phyloP scores from a whole-genome alignment of 2,888 invertebrate genomes.

The Epinotia demarniana region DNA sequence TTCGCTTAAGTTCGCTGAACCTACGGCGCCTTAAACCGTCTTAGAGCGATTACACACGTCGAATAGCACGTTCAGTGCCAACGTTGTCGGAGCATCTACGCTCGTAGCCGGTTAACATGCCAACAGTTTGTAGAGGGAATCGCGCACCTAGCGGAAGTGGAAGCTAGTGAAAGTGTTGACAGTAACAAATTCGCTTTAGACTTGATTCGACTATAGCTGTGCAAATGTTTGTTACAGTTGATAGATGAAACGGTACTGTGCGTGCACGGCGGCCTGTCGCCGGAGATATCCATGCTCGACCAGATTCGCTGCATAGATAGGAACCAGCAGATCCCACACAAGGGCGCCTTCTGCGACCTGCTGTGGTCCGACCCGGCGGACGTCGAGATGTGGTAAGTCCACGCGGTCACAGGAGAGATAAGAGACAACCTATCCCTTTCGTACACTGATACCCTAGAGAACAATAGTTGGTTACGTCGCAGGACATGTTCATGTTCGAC shows the following conservation, averaged over 20 bases:
- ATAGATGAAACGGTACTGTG: conserved; percentile 99
- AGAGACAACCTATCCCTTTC: too few species aligned
- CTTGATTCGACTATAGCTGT: background rate
- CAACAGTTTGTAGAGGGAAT: too few species aligned
- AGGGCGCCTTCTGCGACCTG: conserved; percentile 99
- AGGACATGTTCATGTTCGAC: conserved; percentile 98
- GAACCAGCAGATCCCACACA: conserved; percentile 99
- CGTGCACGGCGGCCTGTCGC: conserved; percentile 99
- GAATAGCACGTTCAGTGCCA: too few species aligned
- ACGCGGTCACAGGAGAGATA: background rate
- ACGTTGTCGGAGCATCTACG: too few species aligned
- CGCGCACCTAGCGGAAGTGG: too few species aligned
- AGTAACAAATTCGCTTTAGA: too few species aligned
- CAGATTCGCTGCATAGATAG: conserved; percentile 98
- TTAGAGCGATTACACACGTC: too few species aligned
- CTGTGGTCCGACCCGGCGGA: conserved; percentile 99
- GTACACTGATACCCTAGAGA: too few species aligned
- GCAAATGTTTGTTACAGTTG: conserved; percentile 85
- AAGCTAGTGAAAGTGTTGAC: too few species aligned
- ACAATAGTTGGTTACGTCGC: conserved; percentile 86
- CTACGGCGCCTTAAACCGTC: too few species aligned
- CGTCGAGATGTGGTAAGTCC: conserved; percentile 92
- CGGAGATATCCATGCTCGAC: conserved; percentile 98
- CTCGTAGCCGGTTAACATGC: too few species aligned
- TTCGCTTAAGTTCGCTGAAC: too few species aligned